Evolutionary conservation across 2,888 invertebrate species (phyloP).

Genomic region (Nomada fucata): DNA sequence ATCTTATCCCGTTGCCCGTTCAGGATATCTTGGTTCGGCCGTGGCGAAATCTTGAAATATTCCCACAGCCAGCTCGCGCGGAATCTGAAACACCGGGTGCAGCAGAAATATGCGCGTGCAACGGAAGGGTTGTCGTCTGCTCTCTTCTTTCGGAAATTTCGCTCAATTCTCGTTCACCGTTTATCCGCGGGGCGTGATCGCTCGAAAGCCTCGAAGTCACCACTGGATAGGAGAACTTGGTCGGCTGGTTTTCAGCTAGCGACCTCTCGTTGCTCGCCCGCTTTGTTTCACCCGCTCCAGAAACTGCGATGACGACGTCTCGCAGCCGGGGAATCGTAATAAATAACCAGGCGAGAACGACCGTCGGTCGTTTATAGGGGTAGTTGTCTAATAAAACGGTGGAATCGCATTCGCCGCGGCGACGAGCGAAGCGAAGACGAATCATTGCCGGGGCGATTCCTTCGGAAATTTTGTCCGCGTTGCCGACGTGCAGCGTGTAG

Average conservation of each 20-base stretch:
- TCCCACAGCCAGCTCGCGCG: not conserved
- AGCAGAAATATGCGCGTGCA: not conserved
- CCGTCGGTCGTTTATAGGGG: conserved; percentile 5
- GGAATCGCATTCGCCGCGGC: not conserved
- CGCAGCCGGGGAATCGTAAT: conserved; percentile 56
- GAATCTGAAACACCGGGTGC: not conserved
- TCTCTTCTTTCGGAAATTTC: not conserved
- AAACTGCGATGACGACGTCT: conserved; percentile 10
- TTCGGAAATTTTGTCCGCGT: conserved; percentile 22
- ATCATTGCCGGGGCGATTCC: conserved; percentile 19
- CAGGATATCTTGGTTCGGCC: not conserved
- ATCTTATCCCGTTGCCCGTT: not conserved
- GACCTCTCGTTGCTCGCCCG: conserved; percentile 15
- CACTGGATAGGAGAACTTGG: conserved; percentile 29
- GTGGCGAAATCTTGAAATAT: not conserved
- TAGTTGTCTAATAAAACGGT: conserved; percentile 28
- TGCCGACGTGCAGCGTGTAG: not conserved
- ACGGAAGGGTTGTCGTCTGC: not conserved
- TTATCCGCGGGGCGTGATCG: not conserved
- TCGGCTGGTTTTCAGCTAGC: conserved; percentile 17
- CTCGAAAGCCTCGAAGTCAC: not conserved
- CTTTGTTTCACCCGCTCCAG: conserved; percentile 46
- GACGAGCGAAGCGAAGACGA: not conserved
- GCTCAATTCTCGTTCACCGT: not conserved
- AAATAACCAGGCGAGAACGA: conserved; percentile 31